Conservation (phyloP, 1,140 invertebrate species). For the Euborellia annulipes region DNA sequence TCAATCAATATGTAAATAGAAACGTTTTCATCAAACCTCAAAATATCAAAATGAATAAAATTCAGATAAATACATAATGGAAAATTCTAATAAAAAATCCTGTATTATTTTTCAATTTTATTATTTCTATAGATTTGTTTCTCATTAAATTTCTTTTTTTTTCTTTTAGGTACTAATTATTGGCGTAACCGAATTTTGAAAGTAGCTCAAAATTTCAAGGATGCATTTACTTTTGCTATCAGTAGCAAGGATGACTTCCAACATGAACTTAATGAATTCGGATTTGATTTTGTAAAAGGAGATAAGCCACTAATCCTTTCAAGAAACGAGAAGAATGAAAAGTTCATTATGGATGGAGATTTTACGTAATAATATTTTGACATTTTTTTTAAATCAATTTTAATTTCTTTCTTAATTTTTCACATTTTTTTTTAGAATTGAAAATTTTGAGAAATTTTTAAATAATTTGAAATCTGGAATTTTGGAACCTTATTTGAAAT, state of each 20-base stretch:
- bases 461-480: conserved; percentile 67
- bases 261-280: conserved; percentile 86
- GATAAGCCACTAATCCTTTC: conserved; percentile 84
- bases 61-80: too few species aligned
- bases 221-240: conserved; percentile 72
- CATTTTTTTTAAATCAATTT: not conserved
- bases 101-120: too few species aligned
- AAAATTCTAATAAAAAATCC: too few species aligned
- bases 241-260: conserved; percentile 86
- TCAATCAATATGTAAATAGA: too few species aligned
- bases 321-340: conserved; percentile 65
- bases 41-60: too few species aligned
- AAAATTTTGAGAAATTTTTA: conserved; percentile 76
- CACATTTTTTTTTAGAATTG: conserved; percentile 51
- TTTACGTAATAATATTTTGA: conserved; percentile 49
- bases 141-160: too few species aligned
- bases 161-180: conserved; percentile 78
- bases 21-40: too few species aligned
- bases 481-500: conserved; percentile 88
- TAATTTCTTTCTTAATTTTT: conserved; percentile 5
- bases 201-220: conserved; percentile 73
- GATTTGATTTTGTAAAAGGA: conserved; percentile 67
- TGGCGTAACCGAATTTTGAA: conserved; percentile 96
- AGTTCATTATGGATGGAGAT: conserved; percentile 79
- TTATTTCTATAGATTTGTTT: too few species aligned